Base-by-base conservation (phyloP, 2,113 vertebrate species). In the Salvelinus fontinalis region DNA sequence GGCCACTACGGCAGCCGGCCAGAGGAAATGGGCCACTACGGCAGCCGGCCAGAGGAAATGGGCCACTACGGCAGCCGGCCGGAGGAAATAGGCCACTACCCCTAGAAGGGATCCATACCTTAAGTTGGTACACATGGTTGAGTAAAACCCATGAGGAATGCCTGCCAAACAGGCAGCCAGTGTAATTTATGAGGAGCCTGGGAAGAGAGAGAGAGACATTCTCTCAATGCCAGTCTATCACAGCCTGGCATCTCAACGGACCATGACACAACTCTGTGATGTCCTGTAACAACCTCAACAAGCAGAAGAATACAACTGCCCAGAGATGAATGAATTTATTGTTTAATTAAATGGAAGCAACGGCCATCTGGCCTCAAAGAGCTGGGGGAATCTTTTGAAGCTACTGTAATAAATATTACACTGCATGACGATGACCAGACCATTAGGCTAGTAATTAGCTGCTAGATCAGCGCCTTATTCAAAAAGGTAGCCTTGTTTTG, bases 141-240 rank as follows among this genome's bases (percentile, higher is more conserved):
- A 67, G 27, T 81, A 77, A 84, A 82, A 75, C 73, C 73, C 77
- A 16, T 79, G 81, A 82, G 80, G 80, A 86, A 83, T 68, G 75
- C 70, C 66, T 71, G 64, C 24, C 78, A 74, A 80, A 77, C 66
- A 75, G 12, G 60, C 71, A 57, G 60, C 71, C 67, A 34, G 60
- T 16, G 70, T 76, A 39, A 39, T 39, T 39, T 39, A 39, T 39
- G 39, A 39, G 39, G 39, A 39, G 39, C 39, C 39, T 39, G 39
- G 39, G 1, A 39, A 51, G 49, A 24, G 65, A 75, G 60, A 78
- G 39, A 49, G 74, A 26, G 78, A 80, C 76, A 79, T 16, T 11
- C 29, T 71, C 76, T 71, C 76, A 4, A 81, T 83, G 49, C 54
- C 62, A 62, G 12, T 51, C 31, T 68, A 72, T 75, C 75, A 39